Evolutionary conservation across 2,113 vertebrate genomes (phyloP).

Genomic region (Procapra przewalskii): DNA sequence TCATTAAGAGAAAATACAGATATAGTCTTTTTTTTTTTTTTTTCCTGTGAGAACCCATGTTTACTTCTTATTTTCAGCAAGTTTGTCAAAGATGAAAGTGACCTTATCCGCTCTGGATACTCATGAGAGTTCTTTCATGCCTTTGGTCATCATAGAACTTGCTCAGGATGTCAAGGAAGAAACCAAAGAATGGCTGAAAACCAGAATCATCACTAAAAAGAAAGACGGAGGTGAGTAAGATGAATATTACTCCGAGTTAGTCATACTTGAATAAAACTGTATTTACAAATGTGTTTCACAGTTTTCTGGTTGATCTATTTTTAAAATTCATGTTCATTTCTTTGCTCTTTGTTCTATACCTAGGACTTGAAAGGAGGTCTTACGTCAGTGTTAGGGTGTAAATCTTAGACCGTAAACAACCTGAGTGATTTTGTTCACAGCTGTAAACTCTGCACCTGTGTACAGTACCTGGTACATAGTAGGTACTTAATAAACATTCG

Average conservation of each 20-base stretch:
- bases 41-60: not conserved
- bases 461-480: not conserved
- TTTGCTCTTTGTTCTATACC: not conserved
- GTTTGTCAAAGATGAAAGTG: constrained; percentile 80
- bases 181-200: constrained; percentile 89
- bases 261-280: not conserved
- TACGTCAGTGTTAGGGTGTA: not conserved
- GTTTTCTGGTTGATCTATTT: not conserved
- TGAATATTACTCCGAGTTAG: not conserved
- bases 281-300: not conserved
- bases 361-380: not conserved
- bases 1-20: not conserved
- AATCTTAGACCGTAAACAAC: not conserved
- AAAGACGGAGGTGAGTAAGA: constrained; percentile 86
- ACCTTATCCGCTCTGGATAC: constrained; percentile 77
- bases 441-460: not conserved
- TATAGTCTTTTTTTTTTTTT: not conserved
- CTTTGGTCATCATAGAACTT: constrained; percentile 92
- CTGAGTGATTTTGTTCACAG: not conserved
- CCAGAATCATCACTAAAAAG: constrained; percentile 87
- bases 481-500: not conserved
- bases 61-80: constrained; percentile 43
- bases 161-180: constrained; percentile 86
- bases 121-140: constrained; percentile 82
- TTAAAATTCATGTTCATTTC: not conserved